Evolutionary conservation across 2,113 vertebrate genomes (phyloP), one percentile per base, ranked within the genome.

Genomic region (Catharus fuscescens): DNA sequence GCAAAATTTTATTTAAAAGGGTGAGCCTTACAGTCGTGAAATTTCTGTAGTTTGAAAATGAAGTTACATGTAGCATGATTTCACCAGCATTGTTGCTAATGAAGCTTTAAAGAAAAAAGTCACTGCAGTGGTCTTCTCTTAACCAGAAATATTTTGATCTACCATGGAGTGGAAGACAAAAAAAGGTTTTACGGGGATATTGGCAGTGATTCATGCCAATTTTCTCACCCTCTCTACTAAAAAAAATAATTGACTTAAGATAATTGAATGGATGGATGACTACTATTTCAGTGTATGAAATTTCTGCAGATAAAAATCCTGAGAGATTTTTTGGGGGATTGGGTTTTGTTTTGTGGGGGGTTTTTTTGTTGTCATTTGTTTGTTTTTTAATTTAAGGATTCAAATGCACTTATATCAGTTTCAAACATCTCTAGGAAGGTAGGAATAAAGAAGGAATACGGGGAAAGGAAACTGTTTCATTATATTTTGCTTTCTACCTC

Each of bases 331-430:
- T 48, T 38, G 8, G 0, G 17, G 10, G 8, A 4, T 15, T 50
- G 21, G 2, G 3, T 5, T 47, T n/a, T 40, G 8, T 2, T 62
- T 57, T n/a, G 23, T 54, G 26, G 13, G 14, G 31, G 32, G 2
- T 8, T 3, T 3, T n/a, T 4, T 67, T 66, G 4, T 8, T 56
- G 8, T 12, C 57, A 1, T 38, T 50, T 19, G 23, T 1, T 7
- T 40, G 1, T 8, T 26, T 26, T 44, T 77, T 10, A 31, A 1
- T 9, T 67, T 64, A 38, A 77, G 10, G 7, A n/a, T 69, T 80
- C 32, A 79, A 47, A 82, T 56, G 18, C 4, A 61, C 20, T 66
- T 40, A 2, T 8, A 11, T 23, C 1, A 10, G 6, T 74, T 81
- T 20, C 25, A 60, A 66, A 8, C 5, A 28, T 8, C 42, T 34